Percentiles rank a stretch among this genome's conserved stretches.
phyloP scores from a whole-genome alignment of 2,797 vertebrate genomes.

The Lates japonicus region DNA sequence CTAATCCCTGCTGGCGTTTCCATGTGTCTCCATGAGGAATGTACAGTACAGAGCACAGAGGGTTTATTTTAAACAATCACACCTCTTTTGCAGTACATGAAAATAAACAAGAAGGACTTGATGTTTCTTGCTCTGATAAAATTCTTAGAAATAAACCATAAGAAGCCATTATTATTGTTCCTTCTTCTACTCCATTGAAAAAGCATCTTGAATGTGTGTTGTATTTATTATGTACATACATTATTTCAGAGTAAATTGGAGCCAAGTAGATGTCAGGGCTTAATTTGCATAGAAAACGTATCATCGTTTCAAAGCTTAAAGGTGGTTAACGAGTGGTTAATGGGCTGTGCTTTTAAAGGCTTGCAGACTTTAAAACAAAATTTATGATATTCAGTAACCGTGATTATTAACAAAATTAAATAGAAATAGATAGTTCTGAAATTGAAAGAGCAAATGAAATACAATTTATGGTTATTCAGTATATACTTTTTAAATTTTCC shows the following conservation, averaged over 20 bases:
- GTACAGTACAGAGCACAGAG: neutral
- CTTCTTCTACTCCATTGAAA: neutral
- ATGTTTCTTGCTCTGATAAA: neutral
- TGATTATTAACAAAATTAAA: neutral
- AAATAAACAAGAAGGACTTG: neutral
- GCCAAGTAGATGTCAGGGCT: neutral
- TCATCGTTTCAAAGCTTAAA: neutral
- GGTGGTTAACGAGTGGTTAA: neutral
- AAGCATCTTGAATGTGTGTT: neutral
- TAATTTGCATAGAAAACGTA: constrained; percentile 15
- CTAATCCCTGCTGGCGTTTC: neutral
- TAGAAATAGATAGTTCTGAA: neutral
- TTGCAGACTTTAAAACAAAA: neutral
- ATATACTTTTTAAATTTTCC: no score
- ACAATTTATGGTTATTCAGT: no score
- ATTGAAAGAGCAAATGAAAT: neutral
- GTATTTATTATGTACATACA: neutral
- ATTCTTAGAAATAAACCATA: neutral
- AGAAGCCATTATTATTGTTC: neutral
- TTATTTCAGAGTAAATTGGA: constrained; percentile 8
- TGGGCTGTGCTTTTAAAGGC: neutral
- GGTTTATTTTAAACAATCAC: neutral
- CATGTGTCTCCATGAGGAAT: neutral
- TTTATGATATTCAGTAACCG: neutral
- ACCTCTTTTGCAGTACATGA: neutral